Base-by-base conservation (phyloP, 2,113 vertebrate genomes). In the Gobius niger region DNA sequence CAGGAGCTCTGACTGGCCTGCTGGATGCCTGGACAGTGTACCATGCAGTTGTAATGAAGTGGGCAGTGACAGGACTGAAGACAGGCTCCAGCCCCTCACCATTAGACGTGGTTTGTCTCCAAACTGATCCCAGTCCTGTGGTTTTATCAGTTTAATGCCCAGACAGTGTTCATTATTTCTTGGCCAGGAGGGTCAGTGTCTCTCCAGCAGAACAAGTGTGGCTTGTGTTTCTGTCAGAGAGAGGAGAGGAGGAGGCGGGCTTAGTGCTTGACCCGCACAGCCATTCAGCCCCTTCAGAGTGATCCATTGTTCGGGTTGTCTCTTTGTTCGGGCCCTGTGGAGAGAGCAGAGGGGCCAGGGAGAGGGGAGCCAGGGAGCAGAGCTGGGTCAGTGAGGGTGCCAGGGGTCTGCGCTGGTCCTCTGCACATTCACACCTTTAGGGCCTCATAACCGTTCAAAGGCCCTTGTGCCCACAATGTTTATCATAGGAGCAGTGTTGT, bases 151-250 rank as follows among this genome's bases (percentile, higher is more conserved):
- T 87, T 91, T 88, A 91, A 87, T 84, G 87, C 83, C 69, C 76
- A 91, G 93, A 89, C 90, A 83, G 85, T 77, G 86, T 92, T 91
- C 86, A 92, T 93, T 88, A 83, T 89, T 88, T 87, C 80, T 90
- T 85, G 79, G 84, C 87, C 67, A 80, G 75, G 85, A 92, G 87
- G 87, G 87, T 92, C 89, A 87, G 86, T 81, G 84, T 94, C 90
- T 91, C 91, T 89, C 88, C 82, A 91, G 83, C 77, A 91, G 92
- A 93, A 93, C 92, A 94, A 94, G 91, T 89, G 88, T 87, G 90
- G 85, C 84, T 89, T 92, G 88, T 91, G 86, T 93, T 89, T 87
- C 88, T 92, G 82, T 93, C 90, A 90, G 82, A 84, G 76, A 75
- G 76, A 76, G 89, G 82, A 83, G 73, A 73, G 73, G 78, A 75